A percentile compares a stretch with the other conserved stretches of the same genome.
Evolutionary conservation across 2,797 vertebrate species (phyloP).

Genomic region (Spinus olivaceus): DNA sequence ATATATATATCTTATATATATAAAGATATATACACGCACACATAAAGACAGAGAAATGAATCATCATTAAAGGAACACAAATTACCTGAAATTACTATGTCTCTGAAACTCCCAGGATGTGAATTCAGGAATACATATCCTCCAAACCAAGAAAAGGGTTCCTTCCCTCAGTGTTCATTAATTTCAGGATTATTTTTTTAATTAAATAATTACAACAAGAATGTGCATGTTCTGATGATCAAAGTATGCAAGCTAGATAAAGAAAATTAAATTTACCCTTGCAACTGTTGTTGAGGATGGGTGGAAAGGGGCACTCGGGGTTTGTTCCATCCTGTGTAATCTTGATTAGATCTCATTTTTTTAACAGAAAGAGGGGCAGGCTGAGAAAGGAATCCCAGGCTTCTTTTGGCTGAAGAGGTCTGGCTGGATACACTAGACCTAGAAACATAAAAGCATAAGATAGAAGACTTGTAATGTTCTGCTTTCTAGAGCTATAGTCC

Average conservation of each 20-base stretch:
- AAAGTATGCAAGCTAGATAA: not conserved
- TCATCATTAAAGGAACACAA: not conserved
- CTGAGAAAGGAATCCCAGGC: constrained; percentile 88
- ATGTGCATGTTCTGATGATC: not conserved
- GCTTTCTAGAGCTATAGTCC: not conserved
- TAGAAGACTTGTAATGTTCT: not conserved
- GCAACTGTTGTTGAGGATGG: constrained; percentile 88
- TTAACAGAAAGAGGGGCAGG: constrained; percentile 89
- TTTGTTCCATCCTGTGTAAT: constrained; percentile 97
- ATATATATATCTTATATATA: not conserved
- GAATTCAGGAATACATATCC: not conserved
- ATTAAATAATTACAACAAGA: not conserved
- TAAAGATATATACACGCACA: not conserved
- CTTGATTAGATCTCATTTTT: constrained; percentile 88
- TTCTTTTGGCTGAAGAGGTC: constrained; percentile 86
- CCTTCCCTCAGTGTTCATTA: not conserved
- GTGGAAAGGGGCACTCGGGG: constrained; percentile 83
- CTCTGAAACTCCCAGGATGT: not conserved
- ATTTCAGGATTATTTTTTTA: not conserved
- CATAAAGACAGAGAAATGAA: not conserved
- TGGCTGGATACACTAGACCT: constrained; percentile 83
- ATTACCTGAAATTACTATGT: not conserved
- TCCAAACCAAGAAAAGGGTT: not conserved
- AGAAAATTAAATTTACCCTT: constrained; percentile 82
- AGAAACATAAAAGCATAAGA: not conserved